phyloP scores from a whole-genome alignment of 2,888 invertebrate species.

The Diogma glabrata region DNA sequence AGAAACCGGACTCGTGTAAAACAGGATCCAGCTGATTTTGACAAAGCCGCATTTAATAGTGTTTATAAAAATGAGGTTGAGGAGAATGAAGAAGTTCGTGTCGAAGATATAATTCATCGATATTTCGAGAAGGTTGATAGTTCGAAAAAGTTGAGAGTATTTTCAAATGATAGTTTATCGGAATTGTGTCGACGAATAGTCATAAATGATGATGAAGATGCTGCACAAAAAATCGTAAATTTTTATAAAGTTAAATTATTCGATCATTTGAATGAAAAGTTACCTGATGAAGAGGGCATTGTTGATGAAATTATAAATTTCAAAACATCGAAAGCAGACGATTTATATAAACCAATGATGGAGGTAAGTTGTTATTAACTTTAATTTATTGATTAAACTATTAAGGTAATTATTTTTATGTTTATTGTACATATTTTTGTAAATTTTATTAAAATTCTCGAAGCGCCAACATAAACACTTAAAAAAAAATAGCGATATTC shows the following conservation, averaged over 20 bases:
- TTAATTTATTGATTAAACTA: background rate
- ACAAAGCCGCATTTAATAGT: slow-evolving; percentile 28
- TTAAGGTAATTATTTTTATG: background rate
- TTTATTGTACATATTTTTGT: no score
- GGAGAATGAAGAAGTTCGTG: slow-evolving; percentile 28
- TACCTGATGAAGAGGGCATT: slow-evolving; percentile 38
- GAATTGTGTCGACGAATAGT: slow-evolving; percentile 59
- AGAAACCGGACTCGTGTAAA: slow-evolving; percentile 37
- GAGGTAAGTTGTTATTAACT: slow-evolving; percentile 13
- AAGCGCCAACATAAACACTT: no score
- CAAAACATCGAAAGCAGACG: slow-evolving; percentile 25
- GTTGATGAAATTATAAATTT: slow-evolving; percentile 39
- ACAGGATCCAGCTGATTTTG: slow-evolving; percentile 23
- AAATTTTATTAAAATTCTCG: no score
- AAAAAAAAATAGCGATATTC: no score
- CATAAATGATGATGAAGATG: slow-evolving; percentile 46
- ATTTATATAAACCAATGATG: slow-evolving; percentile 13
- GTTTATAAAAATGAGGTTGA: slow-evolving; percentile 27
- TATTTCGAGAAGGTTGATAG: slow-evolving; percentile 43
- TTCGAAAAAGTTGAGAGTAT: slow-evolving; percentile 49
- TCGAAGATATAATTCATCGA: slow-evolving; percentile 48
- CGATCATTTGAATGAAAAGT: slow-evolving; percentile 39
- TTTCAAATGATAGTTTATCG: slow-evolving; percentile 64
- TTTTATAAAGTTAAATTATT: slow-evolving; percentile 43
- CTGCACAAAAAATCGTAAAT: slow-evolving; percentile 40